Evolutionary conservation across 2,113 vertebrate species (phyloP), one percentile per base, ranked within the genome.

Genomic region (Lichenostomus cassidix): DNA sequence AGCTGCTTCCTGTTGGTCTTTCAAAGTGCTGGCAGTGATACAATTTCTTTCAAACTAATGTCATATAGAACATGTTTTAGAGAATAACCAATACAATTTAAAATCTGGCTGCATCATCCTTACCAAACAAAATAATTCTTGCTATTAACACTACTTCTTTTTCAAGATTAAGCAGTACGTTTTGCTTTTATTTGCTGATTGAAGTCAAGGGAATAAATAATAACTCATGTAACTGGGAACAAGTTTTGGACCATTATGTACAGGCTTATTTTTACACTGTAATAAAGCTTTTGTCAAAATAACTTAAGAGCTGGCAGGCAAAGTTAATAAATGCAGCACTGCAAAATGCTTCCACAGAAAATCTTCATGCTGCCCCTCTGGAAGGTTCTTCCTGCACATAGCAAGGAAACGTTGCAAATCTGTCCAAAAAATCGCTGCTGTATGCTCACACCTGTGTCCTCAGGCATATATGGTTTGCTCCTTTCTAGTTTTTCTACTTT

Each of bases 1-100:
- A 96, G 87, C 42, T 92, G 84, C 62, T 91, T 96, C 89, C 86
- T 84, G 73, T 89, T 96, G 93, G 91, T 90, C 73, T 94, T 73
- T 73, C 77, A 65, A 74, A 93, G 62, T 47, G 85, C 88, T 89
- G 71, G 46, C 77, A 87, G 78, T 27, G 86, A 89, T 67, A 85
- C 65, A 92, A 58, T 90, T 63, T 71, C 50, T 83, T 89, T 78
- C 70, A 8, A 97, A 87, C 73, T 91, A 69, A 91, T 59, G 60
- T 89, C 89, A 87, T 47, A 90, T 8, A 83, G 63, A 91, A 87
- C 73, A 67, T 44, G 35, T 94, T 89, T 89, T 65, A 79, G 21
- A 77, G 33, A 89, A n/a, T 23, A 67, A 70, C 19, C 62, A 46
- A 75, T 46, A 89, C 91, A 91, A 55, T 68, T 70, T 73, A 56